Evolutionary conservation across 2,797 vertebrate species (phyloP), one percentile per base, ranked within the genome.

Genomic region (Phaenicophaeus curvirostris): DNA sequence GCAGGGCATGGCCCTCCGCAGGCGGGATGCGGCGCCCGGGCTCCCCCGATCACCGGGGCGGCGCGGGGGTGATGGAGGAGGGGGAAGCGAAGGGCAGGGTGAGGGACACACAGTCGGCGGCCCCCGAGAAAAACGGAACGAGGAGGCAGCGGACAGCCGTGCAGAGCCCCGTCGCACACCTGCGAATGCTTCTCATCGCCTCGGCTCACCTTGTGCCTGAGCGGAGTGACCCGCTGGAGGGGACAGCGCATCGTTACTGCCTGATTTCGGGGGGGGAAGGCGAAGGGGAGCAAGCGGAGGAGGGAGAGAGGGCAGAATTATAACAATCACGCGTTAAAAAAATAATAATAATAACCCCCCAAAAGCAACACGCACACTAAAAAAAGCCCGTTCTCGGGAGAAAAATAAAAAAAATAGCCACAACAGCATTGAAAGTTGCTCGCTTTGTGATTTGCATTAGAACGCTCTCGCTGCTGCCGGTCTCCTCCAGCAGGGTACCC

Each of bases 341-440:
- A 11, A 7, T 46, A 50, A n/a, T n/a, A n/a, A n/a, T n/a, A n/a
- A n/a, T n/a, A n/a, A n/a, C n/a, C n/a, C n/a, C n/a, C n/a, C n/a
- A n/a, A 21, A n/a, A 31, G n/a, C 37, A 63, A 57, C 13, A 35
- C 3, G 14, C 57, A 27, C 69, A 53, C 75, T 37, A 77, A 55
- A 86, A 92, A 92, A 94, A 78, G 48, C n/a, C 14, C 13, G 5
- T 83, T 74, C 54, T 75, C 30, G 12, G 58, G 46, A 89, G 59
- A 61, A 37, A 69, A 55, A 87, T 72, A 50, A 65, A 68, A 65
- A 68, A 96, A 95, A 94, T 93, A 96, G 75, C 91, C 82, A 9
- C 66, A 63, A 13, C 13, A 42, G 65, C 89, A 23, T 0, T 24
- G 72, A 80, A 96, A 96, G 94, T 96, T 94, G 69, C 54, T 91